Evolutionary conservation across 2,797 vertebrate species (phyloP).

Genomic region (Aldrovandia affinis): DNA sequence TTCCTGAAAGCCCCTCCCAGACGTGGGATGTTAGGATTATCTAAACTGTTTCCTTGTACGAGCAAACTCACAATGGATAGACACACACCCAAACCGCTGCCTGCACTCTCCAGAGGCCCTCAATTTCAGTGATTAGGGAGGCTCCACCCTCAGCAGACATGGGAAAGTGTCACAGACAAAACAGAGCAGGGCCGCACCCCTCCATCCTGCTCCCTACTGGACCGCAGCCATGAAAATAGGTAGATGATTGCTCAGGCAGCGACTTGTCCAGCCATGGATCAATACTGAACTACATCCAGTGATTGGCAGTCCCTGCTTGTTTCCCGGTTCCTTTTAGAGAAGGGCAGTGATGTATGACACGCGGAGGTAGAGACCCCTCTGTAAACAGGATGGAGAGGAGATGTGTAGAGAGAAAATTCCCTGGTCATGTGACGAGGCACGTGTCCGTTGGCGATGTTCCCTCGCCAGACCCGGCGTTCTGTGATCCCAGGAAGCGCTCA

Average conservation of each 20-base stretch:
- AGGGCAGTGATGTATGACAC: not conserved
- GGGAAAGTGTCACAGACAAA: not conserved
- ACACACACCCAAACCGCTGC: not conserved
- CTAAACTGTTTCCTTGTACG: not conserved
- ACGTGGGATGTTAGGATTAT: not conserved
- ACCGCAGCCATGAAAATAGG: not conserved
- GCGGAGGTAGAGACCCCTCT: too few relatives aligned
- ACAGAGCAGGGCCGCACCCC: constrained; percentile 10
- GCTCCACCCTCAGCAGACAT: not conserved
- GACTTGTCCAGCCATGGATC: constrained; percentile 39
- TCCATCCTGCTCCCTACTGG: not conserved
- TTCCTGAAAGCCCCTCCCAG: constrained; percentile 29
- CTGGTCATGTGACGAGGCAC: not conserved
- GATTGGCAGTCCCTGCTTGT: constrained; percentile 23
- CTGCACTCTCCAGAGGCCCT: not conserved
- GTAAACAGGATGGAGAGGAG: not conserved
- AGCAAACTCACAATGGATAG: not conserved
- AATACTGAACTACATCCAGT: constrained; percentile 30
- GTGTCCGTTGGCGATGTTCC: not conserved
- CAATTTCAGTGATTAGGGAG: not conserved
- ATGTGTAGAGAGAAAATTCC: not conserved
- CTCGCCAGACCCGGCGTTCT: too few relatives aligned
- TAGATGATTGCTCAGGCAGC: constrained; percentile 40
- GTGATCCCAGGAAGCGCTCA: constrained; percentile 35
- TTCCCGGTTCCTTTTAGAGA: constrained; percentile 31